phyloP scores from a whole-genome alignment of 2,888 invertebrate genomes.

The Meandrusa payeni region DNA sequence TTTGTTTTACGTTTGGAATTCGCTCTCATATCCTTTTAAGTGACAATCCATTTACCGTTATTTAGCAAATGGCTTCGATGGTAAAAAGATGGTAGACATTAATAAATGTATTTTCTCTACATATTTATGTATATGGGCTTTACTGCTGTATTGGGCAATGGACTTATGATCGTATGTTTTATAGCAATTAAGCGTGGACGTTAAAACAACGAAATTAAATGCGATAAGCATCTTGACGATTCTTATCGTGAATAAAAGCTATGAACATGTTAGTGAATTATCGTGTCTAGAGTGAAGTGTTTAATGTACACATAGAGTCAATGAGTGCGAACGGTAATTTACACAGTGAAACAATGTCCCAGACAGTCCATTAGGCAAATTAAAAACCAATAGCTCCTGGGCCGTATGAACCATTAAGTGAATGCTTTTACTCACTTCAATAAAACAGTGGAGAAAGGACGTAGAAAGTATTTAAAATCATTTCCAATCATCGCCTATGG shows the following conservation, averaged over 20 bases:
- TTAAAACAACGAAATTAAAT: neutral
- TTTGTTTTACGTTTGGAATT: constrained; percentile 5
- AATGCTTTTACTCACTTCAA: constrained; percentile 13
- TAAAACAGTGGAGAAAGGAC: neutral
- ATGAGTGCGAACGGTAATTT: constrained; percentile 22
- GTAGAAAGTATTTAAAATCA: neutral
- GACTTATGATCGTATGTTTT: too few relatives aligned
- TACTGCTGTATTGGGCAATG: too few relatives aligned
- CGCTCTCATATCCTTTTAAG: too few relatives aligned
- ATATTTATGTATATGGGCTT: too few relatives aligned
- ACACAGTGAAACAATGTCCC: constrained; percentile 26
- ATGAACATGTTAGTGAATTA: constrained; percentile 7
- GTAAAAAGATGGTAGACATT: too few relatives aligned
- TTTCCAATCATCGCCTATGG: neutral
- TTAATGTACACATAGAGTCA: neutral
- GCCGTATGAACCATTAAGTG: constrained; percentile 14
- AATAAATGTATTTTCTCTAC: too few relatives aligned
- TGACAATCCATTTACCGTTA: too few relatives aligned
- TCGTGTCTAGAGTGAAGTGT: constrained; percentile 6
- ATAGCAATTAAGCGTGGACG: constrained; percentile 25
- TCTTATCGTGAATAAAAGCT: constrained; percentile 1
- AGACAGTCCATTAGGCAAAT: constrained; percentile 34
- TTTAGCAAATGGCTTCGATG: too few relatives aligned
- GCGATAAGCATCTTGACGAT: constrained; percentile 8
- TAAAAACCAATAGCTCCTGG: constrained; percentile 29